phyloP scores from a whole-genome alignment of 2,113 vertebrate species.

The Dendropsophus ebraccatus region DNA sequence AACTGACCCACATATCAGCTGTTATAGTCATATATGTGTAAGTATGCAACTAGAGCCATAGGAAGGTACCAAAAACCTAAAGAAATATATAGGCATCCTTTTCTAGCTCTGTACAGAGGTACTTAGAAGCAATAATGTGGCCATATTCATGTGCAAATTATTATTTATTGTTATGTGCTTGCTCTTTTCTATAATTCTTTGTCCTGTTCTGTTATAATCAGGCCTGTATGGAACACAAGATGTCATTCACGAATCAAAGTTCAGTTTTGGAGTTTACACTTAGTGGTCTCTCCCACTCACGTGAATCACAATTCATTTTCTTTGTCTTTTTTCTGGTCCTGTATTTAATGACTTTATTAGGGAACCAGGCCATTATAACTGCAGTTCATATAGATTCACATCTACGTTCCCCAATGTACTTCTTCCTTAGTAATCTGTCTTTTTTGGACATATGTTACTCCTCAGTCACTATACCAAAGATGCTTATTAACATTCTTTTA shows the following conservation, averaged over 20 bases:
- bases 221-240: background rate
- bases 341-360: slow-evolving; percentile 64
- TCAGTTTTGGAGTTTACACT: slow-evolving; percentile 67
- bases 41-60: background rate
- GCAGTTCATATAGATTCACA: slow-evolving; percentile 47
- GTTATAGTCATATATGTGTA: background rate
- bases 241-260: slow-evolving; percentile 61
- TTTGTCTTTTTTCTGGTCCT: slow-evolving; percentile 60
- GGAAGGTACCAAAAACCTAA: background rate
- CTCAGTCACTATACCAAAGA: slow-evolving; percentile 69
- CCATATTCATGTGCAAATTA: background rate
- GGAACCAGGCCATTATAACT: slow-evolving; percentile 64
- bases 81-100: background rate
- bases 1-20: background rate
- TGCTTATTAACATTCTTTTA: slow-evolving; percentile 64
- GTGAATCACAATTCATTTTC: slow-evolving; percentile 57
- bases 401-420: slow-evolving; percentile 71
- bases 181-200: background rate
- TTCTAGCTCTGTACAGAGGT: background rate
- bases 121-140: background rate
- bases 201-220: background rate
- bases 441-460: slow-evolving; percentile 70
- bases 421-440: slow-evolving; percentile 70
- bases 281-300: slow-evolving; percentile 64
- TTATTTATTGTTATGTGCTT: background rate